Evolutionary conservation across 2,113 vertebrate species (phyloP), one percentile per base, ranked within the genome.

Genomic region (Burhinus bistriatus): DNA sequence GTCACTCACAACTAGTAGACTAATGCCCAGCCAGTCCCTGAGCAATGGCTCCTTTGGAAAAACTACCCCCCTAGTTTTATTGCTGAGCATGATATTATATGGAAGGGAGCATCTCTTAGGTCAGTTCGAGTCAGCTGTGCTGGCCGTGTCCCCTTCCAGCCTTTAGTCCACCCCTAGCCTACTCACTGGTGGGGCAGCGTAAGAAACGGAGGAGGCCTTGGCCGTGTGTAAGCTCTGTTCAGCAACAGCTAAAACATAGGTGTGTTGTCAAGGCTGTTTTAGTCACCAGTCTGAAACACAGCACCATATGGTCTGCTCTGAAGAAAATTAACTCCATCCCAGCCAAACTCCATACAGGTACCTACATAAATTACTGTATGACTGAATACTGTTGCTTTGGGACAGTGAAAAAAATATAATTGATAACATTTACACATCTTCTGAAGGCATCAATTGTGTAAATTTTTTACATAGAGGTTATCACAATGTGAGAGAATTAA

Each of bases 131-230:
- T 54, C 71, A 36, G 38, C 54, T 69, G 21, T 86, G 38, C 55
- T 20, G 3, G 61, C 72, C 0, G 1, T 49, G 36, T 40, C 34
- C 25, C 14, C 38, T 32, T 47, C 66, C 45, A 68, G 26, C 59
- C 42, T 72, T 47, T 32, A 66, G 38, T 45, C 5, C 20, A 23
- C 32, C 18, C 29, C 6, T n/a, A 47, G 68, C 66, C 51, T 22
- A 5, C 52, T 76, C 0, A 0, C 32, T 59, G 44, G 30, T 64
- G 40, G 44, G n/a, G 23, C 52, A 89, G n/a, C 0, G 1, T 44
- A 18, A 47, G 70, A 38, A 59, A 20, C 11, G 13, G 76, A 64
- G 44, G 7, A 5, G 27, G 42, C 42, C 87, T 73, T 49, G 45
- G 16, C 45, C 11, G 21, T 47, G 18, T 2, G 1, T 30, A 13